Evolutionary conservation across 2,113 vertebrate genomes (phyloP), one percentile per base, ranked within the genome.

Genomic region (Hippolais icterina): DNA sequence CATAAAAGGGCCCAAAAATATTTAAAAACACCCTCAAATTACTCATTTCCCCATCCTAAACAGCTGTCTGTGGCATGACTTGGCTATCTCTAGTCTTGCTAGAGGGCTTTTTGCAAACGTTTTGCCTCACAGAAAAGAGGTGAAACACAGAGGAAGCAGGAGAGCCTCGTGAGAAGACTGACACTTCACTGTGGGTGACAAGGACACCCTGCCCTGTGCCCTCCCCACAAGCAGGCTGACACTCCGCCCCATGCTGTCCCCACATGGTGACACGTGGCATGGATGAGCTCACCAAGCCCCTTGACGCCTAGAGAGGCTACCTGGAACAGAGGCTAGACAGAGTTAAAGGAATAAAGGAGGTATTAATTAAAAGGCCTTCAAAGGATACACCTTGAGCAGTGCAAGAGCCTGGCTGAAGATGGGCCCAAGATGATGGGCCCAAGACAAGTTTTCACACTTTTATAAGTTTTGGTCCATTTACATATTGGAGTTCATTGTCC

Each of bases 191-290:
- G 5, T 41, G 14, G 25, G 33, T 44, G 57, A 29, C 44, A 70
- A 8, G 24, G 35, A 53, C 81, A 72, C 21, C 8, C 21, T 25
- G 17, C 25, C 13, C 81, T 31, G 57, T 28, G 57, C 28, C 29
- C 27, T 64, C 41, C 31, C 33, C 31, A 64, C 39, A 14, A 33
- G 9, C 24, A 29, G 15, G 19, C 28, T 54, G 50, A 25, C 54
- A 47, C 10, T 24, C 37, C 1, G 3, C 21, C 21, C 35, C 1
- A 2, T 33, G 61, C 42, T 65, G 60, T 41, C 60, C 50, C 50
- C 60, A 65, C 1, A 0, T 5, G 18, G 22, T 24, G 47, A 35
- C 35, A 12, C 2, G 23, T 3, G 35, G 52, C 10, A 49, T 42
- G 41, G 41, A 42, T 14, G 10, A 63, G 53, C 53, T 80, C 83